These are phyloP conservation scores for Mythimna impura DNA, from an alignment of 2,888 invertebrate species.

Conservation along the genomic window DNA sequence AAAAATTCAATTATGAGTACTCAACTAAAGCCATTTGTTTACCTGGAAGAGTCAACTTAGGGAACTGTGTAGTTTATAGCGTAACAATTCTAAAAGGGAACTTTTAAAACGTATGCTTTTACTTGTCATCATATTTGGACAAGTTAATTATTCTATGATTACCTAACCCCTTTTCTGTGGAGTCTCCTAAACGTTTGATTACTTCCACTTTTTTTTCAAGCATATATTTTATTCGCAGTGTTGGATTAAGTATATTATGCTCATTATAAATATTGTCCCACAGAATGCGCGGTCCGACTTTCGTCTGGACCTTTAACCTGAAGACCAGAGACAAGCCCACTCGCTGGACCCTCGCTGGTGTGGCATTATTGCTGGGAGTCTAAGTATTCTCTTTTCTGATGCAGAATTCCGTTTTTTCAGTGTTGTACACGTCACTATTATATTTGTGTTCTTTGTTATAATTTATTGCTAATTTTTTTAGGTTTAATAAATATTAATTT, in stretches of 20 bases:
- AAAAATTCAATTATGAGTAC: too few species aligned
- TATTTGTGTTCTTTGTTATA: slow-evolving; percentile 22
- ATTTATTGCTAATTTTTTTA: slow-evolving; percentile 24
- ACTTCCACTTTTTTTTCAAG: not conserved
- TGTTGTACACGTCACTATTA: slow-evolving; percentile 33
- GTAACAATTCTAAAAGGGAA: not conserved
- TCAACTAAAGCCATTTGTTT: too few species aligned
- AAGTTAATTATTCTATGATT: not conserved
- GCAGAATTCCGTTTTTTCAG: slow-evolving; percentile 3
- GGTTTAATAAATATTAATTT: slow-evolving; percentile 55
- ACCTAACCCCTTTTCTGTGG: not conserved
- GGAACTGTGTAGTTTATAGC: not conserved
- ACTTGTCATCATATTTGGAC: not conserved
- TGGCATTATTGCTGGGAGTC: slow-evolving; percentile 96
- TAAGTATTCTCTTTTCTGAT: slow-evolving; percentile 77
- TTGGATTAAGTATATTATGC: not conserved
- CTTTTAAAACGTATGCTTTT: not conserved
- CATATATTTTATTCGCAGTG: not conserved
- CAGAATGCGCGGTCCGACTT: slow-evolving; percentile 96
- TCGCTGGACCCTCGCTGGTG: slow-evolving; percentile 98
- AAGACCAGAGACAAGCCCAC: slow-evolving; percentile 96
- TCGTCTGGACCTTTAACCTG: slow-evolving; percentile 98
- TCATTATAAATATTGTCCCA: slow-evolving; percentile 23
- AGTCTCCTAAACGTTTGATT: not conserved
- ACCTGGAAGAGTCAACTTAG: not conserved